Evolutionary conservation across 2,113 vertebrate species (phyloP).

Genomic region (Eretmochelys imbricata): DNA sequence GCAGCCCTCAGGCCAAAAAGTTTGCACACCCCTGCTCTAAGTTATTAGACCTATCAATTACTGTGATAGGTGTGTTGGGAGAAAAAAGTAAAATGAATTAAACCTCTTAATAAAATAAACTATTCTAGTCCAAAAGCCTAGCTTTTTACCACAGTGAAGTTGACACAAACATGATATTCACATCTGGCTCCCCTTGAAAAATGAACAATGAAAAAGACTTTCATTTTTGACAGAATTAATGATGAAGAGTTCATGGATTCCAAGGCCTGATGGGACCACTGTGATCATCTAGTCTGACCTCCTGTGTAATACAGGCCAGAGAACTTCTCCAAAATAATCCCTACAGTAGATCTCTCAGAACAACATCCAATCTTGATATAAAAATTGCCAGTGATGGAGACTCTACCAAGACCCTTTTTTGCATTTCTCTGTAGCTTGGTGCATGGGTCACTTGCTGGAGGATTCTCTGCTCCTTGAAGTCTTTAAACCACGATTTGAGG

Average conservation of each 20-base stretch:
- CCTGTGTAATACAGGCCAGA: not conserved
- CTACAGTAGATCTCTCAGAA: not conserved
- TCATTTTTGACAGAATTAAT: not conserved
- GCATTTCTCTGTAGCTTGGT: no score
- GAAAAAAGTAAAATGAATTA: not conserved
- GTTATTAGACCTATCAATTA: slow-evolving; percentile 53
- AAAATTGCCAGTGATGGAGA: not conserved
- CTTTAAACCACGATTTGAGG: no score
- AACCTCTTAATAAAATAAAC: slow-evolving; percentile 14
- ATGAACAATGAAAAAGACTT: not conserved
- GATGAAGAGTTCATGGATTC: not conserved
- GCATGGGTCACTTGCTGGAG: no score
- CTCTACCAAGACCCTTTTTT: no score
- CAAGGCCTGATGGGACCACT: not conserved
- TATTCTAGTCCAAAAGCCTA: not conserved
- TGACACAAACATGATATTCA: not conserved
- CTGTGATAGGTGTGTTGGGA: slow-evolving; percentile 17
- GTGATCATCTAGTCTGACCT: not conserved
- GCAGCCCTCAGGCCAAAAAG: no score
- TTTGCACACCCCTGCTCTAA: not conserved
- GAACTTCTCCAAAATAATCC: not conserved
- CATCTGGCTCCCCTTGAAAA: not conserved
- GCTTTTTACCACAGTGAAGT: not conserved
- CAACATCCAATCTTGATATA: not conserved
- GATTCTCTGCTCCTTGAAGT: no score